phyloP scores from a whole-genome alignment of 2,888 invertebrate species.

The Chaetogeoica ovagalla region DNA sequence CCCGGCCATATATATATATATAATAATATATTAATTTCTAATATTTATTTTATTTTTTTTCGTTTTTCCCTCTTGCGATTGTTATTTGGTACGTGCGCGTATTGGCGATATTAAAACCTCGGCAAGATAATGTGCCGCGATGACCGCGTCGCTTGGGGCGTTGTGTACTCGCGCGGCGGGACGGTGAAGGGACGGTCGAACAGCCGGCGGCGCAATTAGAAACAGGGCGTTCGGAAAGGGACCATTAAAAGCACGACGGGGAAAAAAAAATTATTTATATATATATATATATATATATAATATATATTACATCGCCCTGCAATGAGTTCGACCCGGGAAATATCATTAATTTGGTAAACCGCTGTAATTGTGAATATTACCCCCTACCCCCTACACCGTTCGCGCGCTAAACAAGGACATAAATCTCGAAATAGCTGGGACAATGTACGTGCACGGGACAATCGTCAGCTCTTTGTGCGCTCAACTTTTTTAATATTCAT shows the following conservation, averaged over 20 bases:
- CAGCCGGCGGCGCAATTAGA: constrained; percentile 46
- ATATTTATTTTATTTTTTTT: not conserved
- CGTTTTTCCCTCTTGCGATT: constrained; percentile 33
- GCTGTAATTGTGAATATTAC: constrained; percentile 43
- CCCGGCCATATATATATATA: not conserved
- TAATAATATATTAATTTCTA: too few relatives aligned
- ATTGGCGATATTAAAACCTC: constrained; percentile 48
- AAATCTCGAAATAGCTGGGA: constrained; percentile 42
- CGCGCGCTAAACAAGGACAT: constrained; percentile 29
- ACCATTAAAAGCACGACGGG: constrained; percentile 49
- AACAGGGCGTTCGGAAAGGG: constrained; percentile 40
- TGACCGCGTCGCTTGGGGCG: not conserved
- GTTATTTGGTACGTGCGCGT: constrained; percentile 42
- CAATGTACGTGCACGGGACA: constrained; percentile 35
- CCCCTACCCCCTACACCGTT: too few relatives aligned
- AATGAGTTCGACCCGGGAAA: constrained; percentile 12
- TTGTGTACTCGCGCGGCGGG: not conserved
- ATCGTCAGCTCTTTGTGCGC: constrained; percentile 16
- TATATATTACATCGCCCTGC: constrained; percentile 1
- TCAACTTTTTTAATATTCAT: constrained; percentile 36
- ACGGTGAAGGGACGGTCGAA: not conserved
- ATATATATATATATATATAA: too few relatives aligned
- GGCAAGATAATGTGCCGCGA: not conserved
- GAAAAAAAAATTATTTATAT: too few relatives aligned
- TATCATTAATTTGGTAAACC: constrained; percentile 52